phyloP scores from a whole-genome alignment of 2,797 vertebrate genomes.

The Alcedo quadribrachys region DNA sequence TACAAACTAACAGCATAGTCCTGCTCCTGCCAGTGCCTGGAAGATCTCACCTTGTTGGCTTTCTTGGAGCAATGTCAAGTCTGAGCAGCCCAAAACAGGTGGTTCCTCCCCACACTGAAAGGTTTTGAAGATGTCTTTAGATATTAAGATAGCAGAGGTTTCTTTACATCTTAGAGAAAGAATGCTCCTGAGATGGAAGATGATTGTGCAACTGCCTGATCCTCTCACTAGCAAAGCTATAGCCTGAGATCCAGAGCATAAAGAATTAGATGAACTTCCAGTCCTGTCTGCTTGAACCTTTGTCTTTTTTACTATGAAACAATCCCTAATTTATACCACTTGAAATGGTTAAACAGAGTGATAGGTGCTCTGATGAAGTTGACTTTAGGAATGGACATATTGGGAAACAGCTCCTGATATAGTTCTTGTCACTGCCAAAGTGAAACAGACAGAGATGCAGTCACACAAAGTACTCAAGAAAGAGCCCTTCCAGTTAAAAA shows the following conservation, averaged over 20 bases:
- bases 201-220: not conserved
- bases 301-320: not conserved
- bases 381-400: not conserved
- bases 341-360: not conserved
- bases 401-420: not conserved
- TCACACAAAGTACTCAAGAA: not conserved
- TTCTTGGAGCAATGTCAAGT: not conserved
- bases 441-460: not conserved
- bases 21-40: not conserved
- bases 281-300: not conserved
- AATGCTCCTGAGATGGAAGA: not conserved
- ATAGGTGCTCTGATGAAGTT: not conserved
- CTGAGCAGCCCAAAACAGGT: not conserved
- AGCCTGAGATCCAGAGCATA: not conserved
- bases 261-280: not conserved
- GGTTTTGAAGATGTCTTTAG: not conserved
- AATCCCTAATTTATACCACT: not conserved
- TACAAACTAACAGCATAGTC: not conserved
- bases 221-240: not conserved
- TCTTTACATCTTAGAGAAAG: not conserved
- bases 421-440: not conserved
- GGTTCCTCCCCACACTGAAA: not conserved
- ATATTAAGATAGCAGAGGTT: not conserved
- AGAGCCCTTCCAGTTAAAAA: not conserved
- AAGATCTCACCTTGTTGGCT: not conserved